Base-by-base conservation (phyloP, 2,113 vertebrate species). In the Scomber colias region DNA sequence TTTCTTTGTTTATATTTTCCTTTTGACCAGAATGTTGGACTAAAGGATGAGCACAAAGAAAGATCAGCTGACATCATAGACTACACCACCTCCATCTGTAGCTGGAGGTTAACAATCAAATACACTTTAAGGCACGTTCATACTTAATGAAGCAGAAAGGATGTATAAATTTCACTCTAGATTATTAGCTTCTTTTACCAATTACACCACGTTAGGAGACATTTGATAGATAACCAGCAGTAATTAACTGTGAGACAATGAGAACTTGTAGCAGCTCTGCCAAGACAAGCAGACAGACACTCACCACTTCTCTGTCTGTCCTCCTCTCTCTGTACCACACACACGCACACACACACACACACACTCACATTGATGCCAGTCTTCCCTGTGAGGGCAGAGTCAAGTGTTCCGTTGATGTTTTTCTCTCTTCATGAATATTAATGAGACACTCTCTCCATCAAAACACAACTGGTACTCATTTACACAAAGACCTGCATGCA, bases 361-460 rank as follows among this genome's bases (percentile, higher is more conserved):
- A 35, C 62, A 65, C 15, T 16, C 14, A 51, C 6, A 31, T 16
- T 11, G n/a, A 77, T 10, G 50, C 72, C 17, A 19, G 81, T 66
- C 57, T 78, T 75, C 69, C 77, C 74, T 59, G 79, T 30, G 84
- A 91, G 87, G 86, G 78, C 84, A 86, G 84, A 90, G 85, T 91
- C 85, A 91, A 90, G 87, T 82, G 86, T 90, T 90, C 15, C 4
- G 77, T 76, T 88, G 80, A 86, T 90, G 89, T 90, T 90, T 90
- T 91, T 57, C 71, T 85, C 83, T 67, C n/a, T 35, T 78, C 70
- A 89, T 90, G 82, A 90, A 92, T 91, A 90, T 90, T 90, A 77
- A 90, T 90, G 75, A 76, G 35, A 66, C 24, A n/a, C 56, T 88
- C 84, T 86, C 82, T 87, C 83, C 87, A 91, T 82, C 81, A 90